Evolutionary conservation across 2,113 vertebrate genomes (phyloP).

Genomic region (Lanius collurio): DNA sequence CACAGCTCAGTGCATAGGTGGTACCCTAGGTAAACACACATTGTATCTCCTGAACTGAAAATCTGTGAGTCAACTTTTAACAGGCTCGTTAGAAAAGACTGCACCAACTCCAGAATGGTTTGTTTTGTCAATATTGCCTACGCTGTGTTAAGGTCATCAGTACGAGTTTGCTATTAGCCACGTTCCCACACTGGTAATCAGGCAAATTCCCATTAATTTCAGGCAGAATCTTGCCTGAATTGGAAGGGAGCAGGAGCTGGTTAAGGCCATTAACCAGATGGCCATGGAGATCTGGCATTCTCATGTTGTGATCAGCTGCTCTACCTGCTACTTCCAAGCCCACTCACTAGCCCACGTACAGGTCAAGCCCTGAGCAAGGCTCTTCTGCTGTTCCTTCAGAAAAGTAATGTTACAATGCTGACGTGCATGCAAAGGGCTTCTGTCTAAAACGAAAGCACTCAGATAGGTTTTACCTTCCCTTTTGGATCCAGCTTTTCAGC

Average conservation of each 20-base stretch:
- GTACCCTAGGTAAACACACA: background rate
- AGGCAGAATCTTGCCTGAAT: background rate
- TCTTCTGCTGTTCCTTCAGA: slow-evolving; percentile 24
- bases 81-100: background rate
- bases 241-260: background rate
- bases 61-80: slow-evolving; percentile 3
- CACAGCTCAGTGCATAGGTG: background rate
- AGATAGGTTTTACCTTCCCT: slow-evolving; percentile 31
- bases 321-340: background rate
- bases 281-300: background rate
- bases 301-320: background rate
- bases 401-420: slow-evolving; percentile 12
- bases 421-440: background rate
- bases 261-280: background rate
- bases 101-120: slow-evolving; percentile 21
- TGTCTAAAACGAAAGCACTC: slow-evolving; percentile 47
- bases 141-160: slow-evolving; percentile 34
- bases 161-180: background rate
- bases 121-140: slow-evolving; percentile 60
- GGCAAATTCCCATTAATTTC: slow-evolving; percentile 7
- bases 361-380: slow-evolving; percentile 32
- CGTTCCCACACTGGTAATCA: background rate
- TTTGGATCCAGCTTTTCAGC: slow-evolving; percentile 43
- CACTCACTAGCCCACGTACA: background rate
- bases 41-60: slow-evolving; percentile 2